phyloP scores from a whole-genome alignment of 1,140 invertebrate genomes.

The Brachystomella parvula region DNA sequence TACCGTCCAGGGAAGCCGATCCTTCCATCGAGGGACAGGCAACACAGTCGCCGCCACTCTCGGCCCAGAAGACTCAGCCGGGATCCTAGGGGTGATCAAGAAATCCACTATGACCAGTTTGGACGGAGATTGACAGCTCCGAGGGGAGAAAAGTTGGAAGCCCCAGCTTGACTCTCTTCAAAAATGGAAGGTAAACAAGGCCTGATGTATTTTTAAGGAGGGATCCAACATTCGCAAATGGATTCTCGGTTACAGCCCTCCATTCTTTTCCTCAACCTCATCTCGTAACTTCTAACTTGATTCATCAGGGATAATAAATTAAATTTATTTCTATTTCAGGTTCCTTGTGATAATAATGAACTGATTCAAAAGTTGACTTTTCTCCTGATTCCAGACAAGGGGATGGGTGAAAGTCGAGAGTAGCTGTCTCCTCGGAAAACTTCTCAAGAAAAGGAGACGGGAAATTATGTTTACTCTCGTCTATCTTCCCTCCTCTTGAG shows the following conservation, averaged over 20 bases:
- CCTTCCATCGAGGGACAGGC: not conserved
- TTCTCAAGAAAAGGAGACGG: no score
- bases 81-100: not conserved
- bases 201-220: not conserved
- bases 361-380: no score
- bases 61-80: not conserved
- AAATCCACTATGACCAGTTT: not conserved
- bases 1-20: slow-evolving; percentile 1
- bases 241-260: not conserved
- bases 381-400: no score
- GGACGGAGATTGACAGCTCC: not conserved
- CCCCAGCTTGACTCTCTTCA: not conserved
- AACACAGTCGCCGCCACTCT: not conserved
- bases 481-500: no score
- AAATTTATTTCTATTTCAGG: not conserved
- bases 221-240: not conserved
- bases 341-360: no score
- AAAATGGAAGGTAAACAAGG: not conserved
- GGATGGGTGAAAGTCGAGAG: no score
- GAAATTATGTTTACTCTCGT: no score
- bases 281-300: not conserved
- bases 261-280: not conserved
- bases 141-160: no score
- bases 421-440: no score
- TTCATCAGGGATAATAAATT: not conserved